Evolutionary conservation across 2,888 invertebrate genomes (phyloP).

Genomic region (Xanthorhoe designata): DNA sequence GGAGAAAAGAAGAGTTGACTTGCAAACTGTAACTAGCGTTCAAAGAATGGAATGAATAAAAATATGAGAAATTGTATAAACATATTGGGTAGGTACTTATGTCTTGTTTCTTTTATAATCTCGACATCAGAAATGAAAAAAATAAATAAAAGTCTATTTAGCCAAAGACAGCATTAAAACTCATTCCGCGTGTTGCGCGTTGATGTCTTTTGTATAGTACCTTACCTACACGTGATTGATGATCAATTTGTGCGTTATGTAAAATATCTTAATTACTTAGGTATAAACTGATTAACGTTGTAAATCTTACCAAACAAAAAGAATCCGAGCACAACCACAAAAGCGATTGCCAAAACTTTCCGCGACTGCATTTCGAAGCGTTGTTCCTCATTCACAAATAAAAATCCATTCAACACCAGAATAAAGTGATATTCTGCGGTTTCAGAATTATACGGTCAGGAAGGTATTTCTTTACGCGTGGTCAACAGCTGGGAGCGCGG

Average conservation of each 20-base stretch:
- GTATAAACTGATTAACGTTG: not conserved
- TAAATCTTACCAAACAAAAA: slow-evolving; percentile 55
- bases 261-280: not conserved
- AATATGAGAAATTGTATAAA: no score
- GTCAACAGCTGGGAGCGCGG: slow-evolving; percentile 54
- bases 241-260: not conserved
- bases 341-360: slow-evolving; percentile 48
- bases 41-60: no score
- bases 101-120: no score
- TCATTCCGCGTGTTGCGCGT: slow-evolving; percentile 2
- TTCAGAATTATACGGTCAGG: slow-evolving; percentile 29
- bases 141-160: not conserved
- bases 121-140: not conserved
- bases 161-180: not conserved
- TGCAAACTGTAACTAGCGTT: no score
- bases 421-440: slow-evolving; percentile 20
- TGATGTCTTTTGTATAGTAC: slow-evolving; percentile 8
- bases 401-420: slow-evolving; percentile 8
- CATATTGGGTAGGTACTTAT: no score
- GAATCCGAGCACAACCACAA: slow-evolving; percentile 53
- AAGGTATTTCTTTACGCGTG: slow-evolving; percentile 48
- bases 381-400: slow-evolving; percentile 17
- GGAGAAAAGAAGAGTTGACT: no score
- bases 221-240: not conserved
- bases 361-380: slow-evolving; percentile 50